Evolutionary conservation across 2,113 vertebrate genomes (phyloP), one percentile per base, ranked within the genome.

Genomic region (Cephalopterus ornatus): DNA sequence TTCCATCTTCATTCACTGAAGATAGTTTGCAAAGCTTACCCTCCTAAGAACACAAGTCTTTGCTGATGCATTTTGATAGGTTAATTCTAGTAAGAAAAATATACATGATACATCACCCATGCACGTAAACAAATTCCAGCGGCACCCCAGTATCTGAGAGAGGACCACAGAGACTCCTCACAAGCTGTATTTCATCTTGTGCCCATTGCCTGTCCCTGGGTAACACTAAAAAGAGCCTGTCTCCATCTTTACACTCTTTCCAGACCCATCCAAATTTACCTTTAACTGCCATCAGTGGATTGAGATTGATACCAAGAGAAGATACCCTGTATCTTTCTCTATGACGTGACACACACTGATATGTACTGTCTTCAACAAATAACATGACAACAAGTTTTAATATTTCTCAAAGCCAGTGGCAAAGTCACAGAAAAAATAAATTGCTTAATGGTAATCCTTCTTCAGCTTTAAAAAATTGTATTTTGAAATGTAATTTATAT

Each of bases 131-230:
- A 85, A 68, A 58, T 50, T 30, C 28, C 52, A 63, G 32, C 17
- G 37, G 19, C 37, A 74, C 16, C 4, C 7, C 55, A 17, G 26
- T 7, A 18, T 6, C 30, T 3, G 0, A 30, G 26, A 1, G 22
- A 11, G 23, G 21, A 76, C 66, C 11, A 14, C 9, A 61, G 11
- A 9, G 12, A 9, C 13, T 42, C 33, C 41, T 30, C 32, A 88
- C 14, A 58, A 44, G 22, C 8, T 73, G 7, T n/a, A 14, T 63
- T 89, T 55, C 49, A 52, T 14, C 8, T 72, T 68, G 9, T 46
- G 32, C 32, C 26, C 17, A 21, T 3, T 66, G 22, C 5, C 5
- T 49, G 24, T 12, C 49, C 59, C 17, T 11, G 55, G 28, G 12
- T 14, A 39, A 13, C 46, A n/a, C 37, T 65, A 33, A 39, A 46